A percentile compares a stretch with the other conserved stretches of the same genome.
Conservation (phyloP, 1,140 invertebrate species). For the Reticulitermes speratus region DNA sequence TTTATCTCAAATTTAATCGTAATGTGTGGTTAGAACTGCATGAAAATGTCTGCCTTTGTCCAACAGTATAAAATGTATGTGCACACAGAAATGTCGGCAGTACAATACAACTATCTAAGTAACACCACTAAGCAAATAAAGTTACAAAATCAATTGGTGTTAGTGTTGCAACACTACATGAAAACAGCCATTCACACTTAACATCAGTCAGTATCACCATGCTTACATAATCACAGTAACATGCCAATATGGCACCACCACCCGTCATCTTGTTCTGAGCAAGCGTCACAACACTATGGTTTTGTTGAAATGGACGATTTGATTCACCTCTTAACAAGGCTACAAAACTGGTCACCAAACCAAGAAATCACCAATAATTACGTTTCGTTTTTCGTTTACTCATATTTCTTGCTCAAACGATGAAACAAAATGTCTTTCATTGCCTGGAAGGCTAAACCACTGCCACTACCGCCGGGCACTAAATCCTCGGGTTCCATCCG, state of each 20-base stretch:
- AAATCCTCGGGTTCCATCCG: constrained; percentile 59
- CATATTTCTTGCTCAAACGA: neutral
- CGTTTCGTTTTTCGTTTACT: neutral
- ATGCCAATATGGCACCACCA: constrained; percentile 14
- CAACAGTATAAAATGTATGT: constrained; percentile 4
- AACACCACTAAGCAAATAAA: neutral
- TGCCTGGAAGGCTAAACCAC: constrained; percentile 19
- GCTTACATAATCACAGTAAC: constrained; percentile 7
- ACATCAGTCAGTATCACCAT: neutral
- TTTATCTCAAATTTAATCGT: neutral
- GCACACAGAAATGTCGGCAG: neutral
- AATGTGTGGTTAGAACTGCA: neutral
- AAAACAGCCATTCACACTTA: neutral
- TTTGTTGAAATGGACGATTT: constrained; percentile 15
- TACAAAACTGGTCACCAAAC: neutral
- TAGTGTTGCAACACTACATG: neutral
- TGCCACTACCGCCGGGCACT: constrained; percentile 56
- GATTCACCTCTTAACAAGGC: constrained; percentile 4
- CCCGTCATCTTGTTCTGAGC: neutral
- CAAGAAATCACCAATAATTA: neutral
- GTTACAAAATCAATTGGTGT: neutral
- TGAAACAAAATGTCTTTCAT: neutral
- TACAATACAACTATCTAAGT: neutral
- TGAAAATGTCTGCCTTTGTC: neutral
- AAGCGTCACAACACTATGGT: neutral